These are phyloP conservation scores for Genyomyrus donnyi DNA, from an alignment of 2,113 vertebrate species.

Conservation along the genomic window DNA sequence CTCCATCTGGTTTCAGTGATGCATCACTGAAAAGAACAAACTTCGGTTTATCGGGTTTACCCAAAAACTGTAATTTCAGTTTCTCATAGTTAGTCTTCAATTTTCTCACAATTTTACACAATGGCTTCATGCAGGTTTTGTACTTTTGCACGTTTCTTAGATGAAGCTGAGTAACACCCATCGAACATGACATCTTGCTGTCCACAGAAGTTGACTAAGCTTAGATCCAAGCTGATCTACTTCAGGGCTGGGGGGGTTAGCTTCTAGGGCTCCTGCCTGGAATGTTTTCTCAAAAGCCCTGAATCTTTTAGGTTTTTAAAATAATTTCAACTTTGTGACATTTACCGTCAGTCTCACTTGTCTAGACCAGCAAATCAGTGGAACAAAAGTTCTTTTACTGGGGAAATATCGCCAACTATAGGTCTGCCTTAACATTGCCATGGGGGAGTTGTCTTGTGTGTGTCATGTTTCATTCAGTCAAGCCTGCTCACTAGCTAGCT, in stretches of 20 bases:
- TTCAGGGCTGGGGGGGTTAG: neutral
- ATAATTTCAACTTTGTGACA: neutral
- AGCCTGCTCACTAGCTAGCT: neutral
- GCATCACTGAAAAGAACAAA: slow-evolving; percentile 16
- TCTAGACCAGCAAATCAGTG: neutral
- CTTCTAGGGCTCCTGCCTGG: neutral
- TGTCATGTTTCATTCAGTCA: neutral
- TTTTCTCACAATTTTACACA: neutral
- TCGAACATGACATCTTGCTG: slow-evolving; percentile 11
- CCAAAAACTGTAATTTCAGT: slow-evolving; percentile 17
- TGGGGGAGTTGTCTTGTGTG: neutral
- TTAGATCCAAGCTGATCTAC: slow-evolving; percentile 18
- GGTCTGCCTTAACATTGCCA: neutral
- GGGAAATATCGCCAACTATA: neutral
- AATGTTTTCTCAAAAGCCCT: neutral
- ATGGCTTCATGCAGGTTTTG: slow-evolving; percentile 1
- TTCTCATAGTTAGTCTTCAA: slow-evolving; percentile 9
- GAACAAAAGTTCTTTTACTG: neutral
- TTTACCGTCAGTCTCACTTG: neutral
- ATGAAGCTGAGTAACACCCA: neutral
- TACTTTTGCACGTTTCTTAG: neutral
- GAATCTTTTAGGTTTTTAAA: too few relatives aligned
- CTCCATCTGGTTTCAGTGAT: slow-evolving; percentile 21
- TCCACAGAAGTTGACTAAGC: slow-evolving; percentile 14
- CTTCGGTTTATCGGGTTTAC: neutral